Base-by-base conservation (phyloP, 2,113 vertebrate genomes). In the Heterotis niloticus region DNA sequence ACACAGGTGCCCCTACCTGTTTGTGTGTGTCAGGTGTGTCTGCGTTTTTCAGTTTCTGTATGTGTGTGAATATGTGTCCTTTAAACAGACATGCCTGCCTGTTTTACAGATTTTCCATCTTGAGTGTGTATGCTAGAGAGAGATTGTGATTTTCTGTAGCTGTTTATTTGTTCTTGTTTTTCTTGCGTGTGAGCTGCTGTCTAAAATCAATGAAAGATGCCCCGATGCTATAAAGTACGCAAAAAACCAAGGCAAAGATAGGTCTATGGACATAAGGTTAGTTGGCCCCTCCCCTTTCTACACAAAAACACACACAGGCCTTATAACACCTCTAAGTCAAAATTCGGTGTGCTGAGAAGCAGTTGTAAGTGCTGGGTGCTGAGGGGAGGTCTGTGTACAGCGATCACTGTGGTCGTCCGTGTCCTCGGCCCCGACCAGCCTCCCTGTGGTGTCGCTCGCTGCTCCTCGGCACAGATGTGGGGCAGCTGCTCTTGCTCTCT, bases 401-500 rank as follows among this genome's bases (percentile, higher is more conserved):
- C 64, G 1, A 1, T 24, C 24, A 17, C 62, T 18, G 44, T 57
- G 44, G 59, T 10, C 23, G 16, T 29, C n/a, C 52, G 28, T n/a
- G 67, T 57, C 77, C 28, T 60, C 34, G 77, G 75, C 34, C 75
- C 24, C 62, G 13, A 14, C 75, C 59, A 51, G 64, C 62, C 26
- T 74, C 71, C 71, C 71, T 14, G 56, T 54, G 54, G 14, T 57
- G 71, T 54, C 26, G n/a, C 11, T 54, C 26, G n/a, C 11, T 13
- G 24, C 71, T 74, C 57, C 71, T 54, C 57, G 57, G 17, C 67
- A 71, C 67, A 79, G 77, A 77, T 77, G 44, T 52, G 5, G 76
- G 56, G 64, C 76, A 68, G 76, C 76, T 77, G 76, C 52, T 57
- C 76, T 56, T 51, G 10, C 20, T 54, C 84, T 84, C 83, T 83